phyloP scores from a whole-genome alignment of 2,888 invertebrate species.

The Eulithis testata region DNA sequence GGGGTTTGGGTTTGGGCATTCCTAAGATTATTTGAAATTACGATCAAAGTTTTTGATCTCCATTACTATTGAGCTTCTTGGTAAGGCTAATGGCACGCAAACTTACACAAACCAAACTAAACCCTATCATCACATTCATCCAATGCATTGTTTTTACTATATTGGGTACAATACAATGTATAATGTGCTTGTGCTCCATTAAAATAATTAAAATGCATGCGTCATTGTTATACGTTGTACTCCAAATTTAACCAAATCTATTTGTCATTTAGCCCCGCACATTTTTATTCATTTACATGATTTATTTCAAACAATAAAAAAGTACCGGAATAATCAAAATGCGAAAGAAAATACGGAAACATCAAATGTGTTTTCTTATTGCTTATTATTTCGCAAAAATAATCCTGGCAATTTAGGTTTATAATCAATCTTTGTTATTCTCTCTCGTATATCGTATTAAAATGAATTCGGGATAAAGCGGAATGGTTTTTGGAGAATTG shows the following conservation, averaged over 20 bases:
- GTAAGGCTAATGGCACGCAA: too few species aligned
- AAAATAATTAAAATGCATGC: slow-evolving; percentile 21
- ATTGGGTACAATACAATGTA: background rate
- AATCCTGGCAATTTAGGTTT: background rate
- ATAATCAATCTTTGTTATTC: background rate
- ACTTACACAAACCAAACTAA: too few species aligned
- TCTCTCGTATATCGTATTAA: background rate
- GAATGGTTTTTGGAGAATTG: background rate
- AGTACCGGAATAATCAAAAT: slow-evolving; percentile 1
- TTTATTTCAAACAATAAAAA: slow-evolving; percentile 24
- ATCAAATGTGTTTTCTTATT: slow-evolving; percentile 19
- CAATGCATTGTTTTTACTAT: background rate
- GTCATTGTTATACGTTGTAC: slow-evolving; percentile 16
- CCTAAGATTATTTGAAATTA: too few species aligned
- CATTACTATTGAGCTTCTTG: too few species aligned
- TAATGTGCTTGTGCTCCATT: slow-evolving; percentile 1
- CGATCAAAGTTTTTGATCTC: too few species aligned
- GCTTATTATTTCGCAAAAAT: slow-evolving; percentile 1
- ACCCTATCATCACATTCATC: too few species aligned
- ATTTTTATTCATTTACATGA: slow-evolving; percentile 29
- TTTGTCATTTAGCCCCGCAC: slow-evolving; percentile 22
- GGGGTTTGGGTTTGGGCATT: too few species aligned
- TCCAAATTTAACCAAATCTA: slow-evolving; percentile 20
- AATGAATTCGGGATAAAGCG: background rate
- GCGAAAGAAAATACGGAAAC: background rate